Evolutionary conservation across 2,797 vertebrate genomes (phyloP).

Genomic region (Delichon dasypus): DNA sequence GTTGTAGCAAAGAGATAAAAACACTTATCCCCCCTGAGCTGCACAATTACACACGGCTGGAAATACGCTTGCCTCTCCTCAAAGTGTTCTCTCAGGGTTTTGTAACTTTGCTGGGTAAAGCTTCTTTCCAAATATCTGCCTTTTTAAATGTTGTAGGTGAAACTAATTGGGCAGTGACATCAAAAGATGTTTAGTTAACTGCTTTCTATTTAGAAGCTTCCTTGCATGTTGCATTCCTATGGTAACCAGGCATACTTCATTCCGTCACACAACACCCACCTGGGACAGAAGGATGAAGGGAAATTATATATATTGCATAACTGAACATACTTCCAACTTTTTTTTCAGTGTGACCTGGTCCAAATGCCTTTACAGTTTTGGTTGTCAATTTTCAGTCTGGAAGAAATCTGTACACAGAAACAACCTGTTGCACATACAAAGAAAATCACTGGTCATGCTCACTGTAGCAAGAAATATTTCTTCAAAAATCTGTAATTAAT

Average conservation of each 20-base stretch:
- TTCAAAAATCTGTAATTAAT: neutral
- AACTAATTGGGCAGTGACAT: neutral
- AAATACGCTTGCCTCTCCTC: neutral
- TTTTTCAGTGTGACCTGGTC: neutral
- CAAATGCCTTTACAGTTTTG: neutral
- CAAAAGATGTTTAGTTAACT: neutral
- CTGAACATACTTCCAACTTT: neutral
- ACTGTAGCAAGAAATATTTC: neutral
- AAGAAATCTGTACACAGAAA: neutral
- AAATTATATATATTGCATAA: neutral
- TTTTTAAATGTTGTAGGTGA: neutral
- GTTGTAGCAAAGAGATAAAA: neutral
- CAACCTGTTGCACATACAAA: accelerated
- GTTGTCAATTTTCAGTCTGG: neutral
- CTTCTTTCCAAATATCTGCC: neutral
- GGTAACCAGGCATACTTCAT: neutral
- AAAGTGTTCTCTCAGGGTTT: neutral
- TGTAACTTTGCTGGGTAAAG: neutral
- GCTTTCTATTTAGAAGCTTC: neutral
- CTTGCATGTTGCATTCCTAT: neutral
- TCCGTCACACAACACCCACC: neutral
- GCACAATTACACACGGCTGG: neutral
- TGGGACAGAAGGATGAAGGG: neutral
- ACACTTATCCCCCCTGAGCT: neutral
- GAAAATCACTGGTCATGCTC: neutral